These are phyloP conservation scores for Pseudochirops cupreus DNA, from an alignment of 2,797 vertebrate genomes.

Conservation along the genomic window DNA sequence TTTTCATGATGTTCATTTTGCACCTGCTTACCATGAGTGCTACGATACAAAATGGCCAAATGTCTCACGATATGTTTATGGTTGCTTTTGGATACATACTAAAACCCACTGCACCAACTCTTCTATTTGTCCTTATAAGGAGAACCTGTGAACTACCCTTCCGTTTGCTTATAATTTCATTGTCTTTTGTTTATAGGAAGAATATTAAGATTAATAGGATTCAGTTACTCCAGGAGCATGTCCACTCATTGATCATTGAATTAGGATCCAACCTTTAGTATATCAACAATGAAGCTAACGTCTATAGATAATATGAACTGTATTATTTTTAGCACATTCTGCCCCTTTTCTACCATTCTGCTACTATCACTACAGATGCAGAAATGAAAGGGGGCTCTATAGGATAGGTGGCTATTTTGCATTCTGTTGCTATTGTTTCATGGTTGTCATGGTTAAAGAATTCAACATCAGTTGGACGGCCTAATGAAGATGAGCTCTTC, in stretches of 20 bases:
- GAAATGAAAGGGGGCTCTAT: background rate
- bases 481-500: background rate
- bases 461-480: background rate
- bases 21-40: background rate
- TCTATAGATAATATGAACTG: background rate
- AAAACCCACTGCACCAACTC: background rate
- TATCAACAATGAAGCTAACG: background rate
- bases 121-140: background rate
- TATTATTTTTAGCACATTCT: background rate
- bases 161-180: background rate
- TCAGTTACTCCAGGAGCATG: background rate
- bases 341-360: background rate
- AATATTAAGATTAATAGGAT: background rate
- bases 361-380: background rate
- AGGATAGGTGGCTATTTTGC: background rate
- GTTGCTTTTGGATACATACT: background rate
- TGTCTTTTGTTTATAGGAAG: background rate
- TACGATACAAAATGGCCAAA: background rate
- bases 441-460: background rate
- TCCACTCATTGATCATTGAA: background rate
- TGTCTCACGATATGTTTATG: background rate
- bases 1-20: background rate
- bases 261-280: background rate
- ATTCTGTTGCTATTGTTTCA: background rate
- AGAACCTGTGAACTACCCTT: background rate